Conservation (phyloP, 2,888 invertebrate species). For the Sphaerophoria rueppellii region DNA sequence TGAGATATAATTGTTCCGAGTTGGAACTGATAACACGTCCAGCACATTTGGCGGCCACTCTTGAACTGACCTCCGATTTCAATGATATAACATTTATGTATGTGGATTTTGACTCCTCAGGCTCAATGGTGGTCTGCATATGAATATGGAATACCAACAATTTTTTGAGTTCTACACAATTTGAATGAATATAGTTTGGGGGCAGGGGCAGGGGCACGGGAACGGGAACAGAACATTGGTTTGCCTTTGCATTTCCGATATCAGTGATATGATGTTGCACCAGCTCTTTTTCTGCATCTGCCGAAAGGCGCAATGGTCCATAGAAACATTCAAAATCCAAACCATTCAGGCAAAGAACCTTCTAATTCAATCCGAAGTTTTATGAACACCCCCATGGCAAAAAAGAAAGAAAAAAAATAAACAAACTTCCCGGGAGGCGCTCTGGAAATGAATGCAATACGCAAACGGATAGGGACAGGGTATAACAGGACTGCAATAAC, state of each 20-base stretch:
- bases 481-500: background rate
- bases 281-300: conserved; percentile 7
- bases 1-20: background rate
- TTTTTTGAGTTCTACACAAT: background rate
- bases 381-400: background rate
- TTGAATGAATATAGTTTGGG: background rate
- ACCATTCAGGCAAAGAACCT: background rate
- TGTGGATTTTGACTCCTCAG: no score
- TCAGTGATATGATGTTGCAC: background rate
- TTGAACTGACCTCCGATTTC: conserved; percentile 14
- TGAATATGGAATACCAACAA: no score
- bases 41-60: background rate
- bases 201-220: background rate
- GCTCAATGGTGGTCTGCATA: no score
- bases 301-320: background rate
- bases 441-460: background rate
- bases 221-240: no score
- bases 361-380: background rate
- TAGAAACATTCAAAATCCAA: background rate
- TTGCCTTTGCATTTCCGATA: no score
- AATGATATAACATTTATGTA: no score
- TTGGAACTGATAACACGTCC: background rate
- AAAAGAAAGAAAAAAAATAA: background rate
- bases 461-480: background rate
- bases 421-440: background rate